These are phyloP conservation scores for Lathronympha strigana DNA, from an alignment of 2,888 invertebrate genomes.

Conservation along the genomic window DNA sequence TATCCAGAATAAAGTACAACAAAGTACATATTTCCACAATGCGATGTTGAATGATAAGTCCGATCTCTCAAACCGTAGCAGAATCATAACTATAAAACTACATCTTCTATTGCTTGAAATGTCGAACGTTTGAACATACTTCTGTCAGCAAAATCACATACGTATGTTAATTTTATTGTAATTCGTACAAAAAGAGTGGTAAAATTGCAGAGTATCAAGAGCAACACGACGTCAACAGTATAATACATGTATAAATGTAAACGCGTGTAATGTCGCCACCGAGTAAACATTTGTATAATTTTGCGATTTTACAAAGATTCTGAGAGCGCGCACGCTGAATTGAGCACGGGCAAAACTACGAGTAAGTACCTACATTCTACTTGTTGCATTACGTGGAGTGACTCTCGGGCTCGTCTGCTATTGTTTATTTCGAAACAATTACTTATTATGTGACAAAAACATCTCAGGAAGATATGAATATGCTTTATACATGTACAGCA, in stretches of 20 bases:
- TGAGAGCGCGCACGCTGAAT: slow-evolving; percentile 46
- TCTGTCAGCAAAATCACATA: slow-evolving; percentile 59
- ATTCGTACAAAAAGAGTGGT: slow-evolving; percentile 69
- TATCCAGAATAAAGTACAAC: not conserved
- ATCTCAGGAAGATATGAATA: not conserved
- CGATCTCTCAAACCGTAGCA: not conserved
- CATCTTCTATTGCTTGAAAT: slow-evolving; percentile 42
- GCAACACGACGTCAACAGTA: slow-evolving; percentile 55
- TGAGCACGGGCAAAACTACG: slow-evolving; percentile 39
- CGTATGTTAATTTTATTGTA: slow-evolving; percentile 75
- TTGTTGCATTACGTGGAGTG: slow-evolving; percentile 45
- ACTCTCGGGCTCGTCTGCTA: slow-evolving; percentile 19
- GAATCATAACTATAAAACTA: slow-evolving; percentile 34
- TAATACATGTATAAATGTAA: slow-evolving; percentile 51
- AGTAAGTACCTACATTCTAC: slow-evolving; percentile 40
- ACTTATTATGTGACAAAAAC: slow-evolving; percentile 11
- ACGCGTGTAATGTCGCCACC: slow-evolving; percentile 49
- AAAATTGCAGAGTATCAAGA: slow-evolving; percentile 71
- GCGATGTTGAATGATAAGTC: not conserved
- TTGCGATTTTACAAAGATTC: slow-evolving; percentile 57
- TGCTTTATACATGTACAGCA: not conserved
- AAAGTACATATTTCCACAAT: no score
- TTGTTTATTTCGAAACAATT: slow-evolving; percentile 28
- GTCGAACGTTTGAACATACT: slow-evolving; percentile 52
- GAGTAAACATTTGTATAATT: slow-evolving; percentile 73